These are phyloP conservation scores for Dromaius novaehollandiae DNA, from an alignment of 2,113 vertebrate genomes.

Conservation along the genomic window DNA sequence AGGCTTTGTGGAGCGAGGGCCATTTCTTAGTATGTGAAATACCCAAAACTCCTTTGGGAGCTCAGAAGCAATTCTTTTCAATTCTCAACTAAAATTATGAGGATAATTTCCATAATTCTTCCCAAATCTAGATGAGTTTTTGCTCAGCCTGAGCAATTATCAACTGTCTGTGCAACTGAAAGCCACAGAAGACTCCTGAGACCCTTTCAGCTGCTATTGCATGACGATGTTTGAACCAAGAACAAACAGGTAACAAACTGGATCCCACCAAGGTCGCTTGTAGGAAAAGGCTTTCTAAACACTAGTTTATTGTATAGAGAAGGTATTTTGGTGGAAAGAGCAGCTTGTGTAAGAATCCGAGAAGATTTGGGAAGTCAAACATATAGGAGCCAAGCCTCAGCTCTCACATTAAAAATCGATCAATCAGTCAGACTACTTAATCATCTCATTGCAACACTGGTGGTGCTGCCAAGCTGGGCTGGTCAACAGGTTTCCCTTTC, in stretches of 20 bases:
- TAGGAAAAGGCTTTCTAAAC: background rate
- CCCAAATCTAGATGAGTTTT: background rate
- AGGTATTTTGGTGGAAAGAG: background rate
- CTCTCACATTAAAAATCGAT: background rate
- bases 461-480: slow-evolving; percentile 15
- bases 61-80: background rate
- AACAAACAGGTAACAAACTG: background rate
- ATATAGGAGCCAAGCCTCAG: background rate
- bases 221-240: background rate
- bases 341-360: background rate
- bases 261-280: background rate
- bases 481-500: slow-evolving; percentile 7
- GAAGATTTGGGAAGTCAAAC: background rate
- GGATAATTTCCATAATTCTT: background rate
- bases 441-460: slow-evolving; percentile 18
- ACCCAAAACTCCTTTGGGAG: background rate
- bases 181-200: background rate
- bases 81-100: background rate
- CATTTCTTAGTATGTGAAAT: background rate
- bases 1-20: background rate
- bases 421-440: background rate
- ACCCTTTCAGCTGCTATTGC: background rate
- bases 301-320: background rate
- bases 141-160: background rate
- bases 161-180: background rate